phyloP scores from a whole-genome alignment of 2,888 invertebrate genomes.

The Pantelozetes paolii region DNA sequence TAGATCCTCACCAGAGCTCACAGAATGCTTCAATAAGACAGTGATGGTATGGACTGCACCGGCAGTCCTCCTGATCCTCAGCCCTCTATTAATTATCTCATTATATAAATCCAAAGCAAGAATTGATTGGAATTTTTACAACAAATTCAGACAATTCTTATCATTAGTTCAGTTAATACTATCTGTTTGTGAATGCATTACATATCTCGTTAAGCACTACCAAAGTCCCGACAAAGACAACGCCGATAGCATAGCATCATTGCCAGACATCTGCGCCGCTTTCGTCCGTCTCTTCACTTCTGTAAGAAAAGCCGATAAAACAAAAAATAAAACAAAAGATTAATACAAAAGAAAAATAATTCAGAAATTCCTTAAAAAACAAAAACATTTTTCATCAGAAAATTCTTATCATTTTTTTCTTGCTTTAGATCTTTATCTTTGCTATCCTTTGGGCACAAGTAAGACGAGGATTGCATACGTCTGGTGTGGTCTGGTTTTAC shows the following conservation, averaged over 20 bases:
- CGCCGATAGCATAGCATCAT: not conserved
- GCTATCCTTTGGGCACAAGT: slow-evolving; percentile 14
- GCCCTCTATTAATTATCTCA: slow-evolving; percentile 23
- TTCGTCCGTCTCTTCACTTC: slow-evolving; percentile 23
- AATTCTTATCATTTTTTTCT: not conserved
- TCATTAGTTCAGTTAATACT: not conserved
- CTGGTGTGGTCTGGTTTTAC: slow-evolving; percentile 41
- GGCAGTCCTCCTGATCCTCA: not conserved
- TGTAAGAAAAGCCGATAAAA: not conserved
- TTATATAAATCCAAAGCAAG: not conserved
- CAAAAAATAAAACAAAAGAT: not conserved
- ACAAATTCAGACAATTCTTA: slow-evolving; percentile 33
- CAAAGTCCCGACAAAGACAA: not conserved
- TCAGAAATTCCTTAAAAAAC: no score
- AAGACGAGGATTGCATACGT: slow-evolving; percentile 26
- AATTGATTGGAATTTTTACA: slow-evolving; percentile 39
- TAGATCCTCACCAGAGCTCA: slow-evolving; percentile 38
- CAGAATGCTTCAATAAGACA: slow-evolving; percentile 40
- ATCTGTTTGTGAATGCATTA: slow-evolving; percentile 10
- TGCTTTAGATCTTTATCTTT: not conserved
- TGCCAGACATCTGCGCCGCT: slow-evolving; percentile 28
- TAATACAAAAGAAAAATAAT: not conserved
- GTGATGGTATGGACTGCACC: slow-evolving; percentile 40
- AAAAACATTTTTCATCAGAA: no score
- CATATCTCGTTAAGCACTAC: not conserved